These are phyloP conservation scores for Poecilia gillii DNA, from an alignment of 2,797 vertebrate genomes.

Conservation along the genomic window DNA sequence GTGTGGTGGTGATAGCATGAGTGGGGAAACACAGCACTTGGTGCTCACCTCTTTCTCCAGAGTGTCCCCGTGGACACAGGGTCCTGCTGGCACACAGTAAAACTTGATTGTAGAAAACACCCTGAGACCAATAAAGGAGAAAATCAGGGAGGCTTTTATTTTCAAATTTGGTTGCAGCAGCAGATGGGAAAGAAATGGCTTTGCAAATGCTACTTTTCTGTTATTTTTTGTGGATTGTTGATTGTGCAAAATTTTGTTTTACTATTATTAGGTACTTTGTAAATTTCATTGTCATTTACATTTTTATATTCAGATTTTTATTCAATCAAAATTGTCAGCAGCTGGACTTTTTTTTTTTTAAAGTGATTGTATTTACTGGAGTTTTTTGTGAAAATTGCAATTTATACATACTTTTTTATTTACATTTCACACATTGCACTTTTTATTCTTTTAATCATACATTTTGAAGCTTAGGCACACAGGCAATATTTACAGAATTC, in stretches of 20 bases:
- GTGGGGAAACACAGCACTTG: slow-evolving; percentile 69
- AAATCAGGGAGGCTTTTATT: slow-evolving; percentile 56
- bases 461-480: neutral
- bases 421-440: neutral
- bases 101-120: slow-evolving; percentile 82
- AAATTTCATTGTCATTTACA: neutral
- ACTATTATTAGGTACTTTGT: neutral
- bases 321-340: neutral
- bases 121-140: slow-evolving; percentile 72
- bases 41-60: slow-evolving; percentile 74
- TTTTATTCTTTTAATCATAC: neutral
- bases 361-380: neutral
- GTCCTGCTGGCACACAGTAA: slow-evolving; percentile 73
- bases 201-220: slow-evolving; percentile 12
- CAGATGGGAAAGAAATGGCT: slow-evolving; percentile 29
- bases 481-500: neutral
- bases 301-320: neutral
- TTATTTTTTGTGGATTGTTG: neutral
- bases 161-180: slow-evolving; percentile 43
- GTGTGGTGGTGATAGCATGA: slow-evolving; percentile 63
- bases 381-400: neutral
- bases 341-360: neutral
- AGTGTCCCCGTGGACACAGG: slow-evolving; percentile 66
- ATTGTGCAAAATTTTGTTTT: neutral
- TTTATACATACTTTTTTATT: neutral